Percentiles rank a stretch among this genome's conserved stretches.
Evolutionary conservation across 2,113 vertebrate species (phyloP).

Genomic region (Neofelis nebulosa): DNA sequence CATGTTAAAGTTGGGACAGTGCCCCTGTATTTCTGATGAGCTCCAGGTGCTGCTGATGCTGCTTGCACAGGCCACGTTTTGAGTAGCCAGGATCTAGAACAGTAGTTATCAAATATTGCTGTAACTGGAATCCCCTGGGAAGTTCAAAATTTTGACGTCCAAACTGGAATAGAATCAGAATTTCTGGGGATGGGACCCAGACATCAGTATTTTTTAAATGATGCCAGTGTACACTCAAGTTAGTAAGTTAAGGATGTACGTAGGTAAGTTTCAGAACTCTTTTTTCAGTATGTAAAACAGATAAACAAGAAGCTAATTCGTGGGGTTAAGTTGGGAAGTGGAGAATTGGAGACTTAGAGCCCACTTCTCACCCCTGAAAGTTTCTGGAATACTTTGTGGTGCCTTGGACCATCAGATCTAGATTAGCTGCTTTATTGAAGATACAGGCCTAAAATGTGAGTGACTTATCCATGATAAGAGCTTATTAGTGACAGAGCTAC

Average conservation of each 20-base stretch:
- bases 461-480: not conserved
- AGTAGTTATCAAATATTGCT: not conserved
- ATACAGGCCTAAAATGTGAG: not conserved
- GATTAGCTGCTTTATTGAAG: not conserved
- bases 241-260: not conserved
- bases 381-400: not conserved
- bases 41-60: not conserved
- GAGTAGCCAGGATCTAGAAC: not conserved
- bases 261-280: slow-evolving; percentile 1
- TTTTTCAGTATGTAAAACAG: slow-evolving; percentile 25
- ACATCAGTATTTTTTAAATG: slow-evolving; percentile 25
- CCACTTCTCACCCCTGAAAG: not conserved
- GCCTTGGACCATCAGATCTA: not conserved
- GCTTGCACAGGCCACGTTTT: not conserved
- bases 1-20: not conserved
- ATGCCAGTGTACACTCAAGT: not conserved
- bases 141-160: not conserved
- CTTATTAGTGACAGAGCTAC: slow-evolving; percentile 18
- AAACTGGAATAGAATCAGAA: not conserved
- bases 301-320: not conserved
- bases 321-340: not conserved
- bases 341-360: not conserved
- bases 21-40: not conserved
- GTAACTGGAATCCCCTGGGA: not conserved
- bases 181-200: not conserved